Evolutionary conservation across 1,140 invertebrate genomes (phyloP).

Genomic region (Bombus pyrosoma): DNA sequence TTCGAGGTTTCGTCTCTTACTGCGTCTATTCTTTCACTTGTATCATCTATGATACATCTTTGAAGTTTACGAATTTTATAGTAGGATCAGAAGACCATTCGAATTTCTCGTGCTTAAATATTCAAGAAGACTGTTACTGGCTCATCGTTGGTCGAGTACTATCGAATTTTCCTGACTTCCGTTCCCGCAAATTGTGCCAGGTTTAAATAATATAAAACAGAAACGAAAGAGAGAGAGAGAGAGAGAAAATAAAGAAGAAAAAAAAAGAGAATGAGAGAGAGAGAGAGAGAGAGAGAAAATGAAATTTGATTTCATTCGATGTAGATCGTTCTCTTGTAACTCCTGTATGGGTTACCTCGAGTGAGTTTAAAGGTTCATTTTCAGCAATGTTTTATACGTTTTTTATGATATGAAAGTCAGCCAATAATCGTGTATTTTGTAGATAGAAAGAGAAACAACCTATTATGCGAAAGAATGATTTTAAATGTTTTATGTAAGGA

Average conservation of each 20-base stretch:
- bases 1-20: slow-evolving; percentile 33
- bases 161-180: slow-evolving; percentile 10
- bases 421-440: slow-evolving; percentile 40
- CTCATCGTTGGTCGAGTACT: slow-evolving; percentile 23
- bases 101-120: slow-evolving; percentile 29
- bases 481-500: slow-evolving; percentile 40
- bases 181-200: slow-evolving; percentile 3
- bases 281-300: neutral
- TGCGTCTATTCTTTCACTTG: slow-evolving; percentile 38
- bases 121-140: slow-evolving; percentile 35
- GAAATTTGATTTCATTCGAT: slow-evolving; percentile 34
- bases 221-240: neutral
- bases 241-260: neutral
- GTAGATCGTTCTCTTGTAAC: slow-evolving; percentile 17
- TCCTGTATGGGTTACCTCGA: slow-evolving; percentile 17
- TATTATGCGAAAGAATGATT: slow-evolving; percentile 37
- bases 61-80: slow-evolving; percentile 19
- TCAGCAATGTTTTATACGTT: slow-evolving; percentile 42
- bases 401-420: slow-evolving; percentile 30
- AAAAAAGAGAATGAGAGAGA: neutral
- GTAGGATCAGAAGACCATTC: slow-evolving; percentile 5
- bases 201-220: slow-evolving; percentile 8
- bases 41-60: slow-evolving; percentile 31
- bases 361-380: slow-evolving; percentile 39
- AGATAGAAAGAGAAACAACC: slow-evolving; percentile 19